Conservation (phyloP, 1,140 invertebrate species). For the Marisa cornuarietis region DNA sequence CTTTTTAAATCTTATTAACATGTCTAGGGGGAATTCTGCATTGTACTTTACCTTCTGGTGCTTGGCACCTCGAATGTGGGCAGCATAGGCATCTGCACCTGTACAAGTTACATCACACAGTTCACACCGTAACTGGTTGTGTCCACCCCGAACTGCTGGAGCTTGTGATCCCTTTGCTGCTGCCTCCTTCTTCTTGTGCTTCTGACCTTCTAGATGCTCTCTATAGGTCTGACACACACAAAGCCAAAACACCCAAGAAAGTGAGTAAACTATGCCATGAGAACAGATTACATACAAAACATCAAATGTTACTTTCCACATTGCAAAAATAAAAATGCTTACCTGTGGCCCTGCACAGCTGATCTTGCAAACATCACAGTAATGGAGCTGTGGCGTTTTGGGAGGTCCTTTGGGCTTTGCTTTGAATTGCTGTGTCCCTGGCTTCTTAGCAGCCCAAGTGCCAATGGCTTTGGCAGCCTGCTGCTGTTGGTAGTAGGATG, state of each 20-base stretch:
- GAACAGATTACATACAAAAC: neutral
- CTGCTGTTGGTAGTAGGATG: conserved; percentile 90
- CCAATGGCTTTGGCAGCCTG: conserved; percentile 54
- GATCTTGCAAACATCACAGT: conserved; percentile 86
- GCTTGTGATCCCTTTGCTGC: conserved; percentile 79
- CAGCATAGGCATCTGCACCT: conserved; percentile 96
- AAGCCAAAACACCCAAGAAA: neutral
- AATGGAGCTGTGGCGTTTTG: conserved; percentile 63
- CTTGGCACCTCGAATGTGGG: conserved; percentile 96
- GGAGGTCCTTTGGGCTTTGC: conserved; percentile 64
- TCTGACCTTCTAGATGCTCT: conserved; percentile 97
- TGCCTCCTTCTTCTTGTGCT: conserved; percentile 98
- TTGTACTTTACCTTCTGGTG: conserved; percentile 83
- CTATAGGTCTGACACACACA: conserved; percentile 80
- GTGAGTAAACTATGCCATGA: neutral
- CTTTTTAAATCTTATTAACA: too few species aligned
- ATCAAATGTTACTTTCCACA: neutral
- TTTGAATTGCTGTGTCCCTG: conserved; percentile 70
- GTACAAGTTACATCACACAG: conserved; percentile 98
- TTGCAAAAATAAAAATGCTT: conserved; percentile 23
- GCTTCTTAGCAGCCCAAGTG: conserved; percentile 70
- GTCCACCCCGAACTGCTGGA: conserved; percentile 47
- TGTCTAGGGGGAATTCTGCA: too few species aligned
- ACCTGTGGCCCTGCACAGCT: conserved; percentile 94
- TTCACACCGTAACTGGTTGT: conserved; percentile 69